Evolutionary conservation across 2,888 invertebrate species (phyloP), one percentile per base, ranked within the genome.

Genomic region (Microctonus hyperodae): DNA sequence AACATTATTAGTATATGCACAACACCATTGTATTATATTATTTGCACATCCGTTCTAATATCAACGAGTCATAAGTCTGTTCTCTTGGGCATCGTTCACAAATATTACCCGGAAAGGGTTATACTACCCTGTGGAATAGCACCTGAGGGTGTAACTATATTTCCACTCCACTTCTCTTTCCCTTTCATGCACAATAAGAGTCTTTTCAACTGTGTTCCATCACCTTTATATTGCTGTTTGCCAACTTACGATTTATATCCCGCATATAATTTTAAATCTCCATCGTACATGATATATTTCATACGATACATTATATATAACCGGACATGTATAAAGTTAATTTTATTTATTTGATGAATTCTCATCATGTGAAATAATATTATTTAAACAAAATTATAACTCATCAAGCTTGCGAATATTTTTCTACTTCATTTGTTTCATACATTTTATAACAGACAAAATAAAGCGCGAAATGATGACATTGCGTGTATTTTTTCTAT

Each of bases 71-170:
- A 64, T 44, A 65, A 73, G 72, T 76, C 76, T 72, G 70, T 74
- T 81, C 83, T 82, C 83, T 61, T 67, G 83, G 82, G 83, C 72
- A 76, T 79, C 83, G 80, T 83, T 83, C 76, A 73, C 79, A 81
- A 81, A 81, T 83, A 83, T 83, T 82, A 83, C 80, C 71, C 77
- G 76, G 77, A 82, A 83, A 83, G 83, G 83, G 83, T 83, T 83
- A 77, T 76, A 68, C 69, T 65, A 71, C 74, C 69, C 68, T 62
- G 72, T 70, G 74, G 73, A 82, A 83, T 76, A 78, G 79, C 75
- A 82, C 83, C 83, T 82, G 79, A 78, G 83, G 82, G 82, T 81
- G 78, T 75, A 78, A 75, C 75, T 78, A 78, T 73, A 69, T 69
- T 57, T 62, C 33, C 61, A 67, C 50, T 25, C 35, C 22, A 55